Evolutionary conservation across 2,797 vertebrate genomes (phyloP).

Genomic region (Pithecia hirsuta): DNA sequence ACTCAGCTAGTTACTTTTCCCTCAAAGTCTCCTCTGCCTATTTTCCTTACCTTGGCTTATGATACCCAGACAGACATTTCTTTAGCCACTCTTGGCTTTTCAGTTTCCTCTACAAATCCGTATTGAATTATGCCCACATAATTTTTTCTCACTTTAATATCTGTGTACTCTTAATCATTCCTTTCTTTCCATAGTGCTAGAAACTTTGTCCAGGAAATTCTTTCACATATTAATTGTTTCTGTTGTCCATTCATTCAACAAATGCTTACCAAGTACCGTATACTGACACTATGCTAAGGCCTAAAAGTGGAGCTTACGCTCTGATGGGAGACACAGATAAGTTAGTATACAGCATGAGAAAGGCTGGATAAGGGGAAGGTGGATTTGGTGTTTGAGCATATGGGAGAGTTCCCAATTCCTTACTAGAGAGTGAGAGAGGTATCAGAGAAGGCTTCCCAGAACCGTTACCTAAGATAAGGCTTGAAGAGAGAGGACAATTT

Average conservation of each 20-base stretch:
- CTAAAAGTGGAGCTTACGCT: background rate
- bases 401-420: background rate
- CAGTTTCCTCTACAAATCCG: background rate
- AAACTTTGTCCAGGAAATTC: constrained; percentile 6
- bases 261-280: background rate
- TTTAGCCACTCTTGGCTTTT: background rate
- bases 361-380: background rate
- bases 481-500: background rate
- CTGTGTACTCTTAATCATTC: background rate
- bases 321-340: background rate
- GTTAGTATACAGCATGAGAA: background rate
- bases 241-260: background rate
- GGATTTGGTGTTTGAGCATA: background rate
- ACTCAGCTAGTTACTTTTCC: background rate
- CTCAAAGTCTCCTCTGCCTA: background rate
- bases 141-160: background rate
- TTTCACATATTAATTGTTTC: background rate
- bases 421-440: background rate
- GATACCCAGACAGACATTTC: background rate
- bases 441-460: background rate
- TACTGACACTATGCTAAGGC: background rate
- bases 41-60: constrained; percentile 9
- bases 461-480: background rate
- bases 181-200: background rate
- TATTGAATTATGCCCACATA: background rate